Percentiles rank a stretch among this genome's conserved stretches.
Evolutionary conservation across 2,888 invertebrate genomes (phyloP).

Genomic region (Lasioglossum zephyrum): DNA sequence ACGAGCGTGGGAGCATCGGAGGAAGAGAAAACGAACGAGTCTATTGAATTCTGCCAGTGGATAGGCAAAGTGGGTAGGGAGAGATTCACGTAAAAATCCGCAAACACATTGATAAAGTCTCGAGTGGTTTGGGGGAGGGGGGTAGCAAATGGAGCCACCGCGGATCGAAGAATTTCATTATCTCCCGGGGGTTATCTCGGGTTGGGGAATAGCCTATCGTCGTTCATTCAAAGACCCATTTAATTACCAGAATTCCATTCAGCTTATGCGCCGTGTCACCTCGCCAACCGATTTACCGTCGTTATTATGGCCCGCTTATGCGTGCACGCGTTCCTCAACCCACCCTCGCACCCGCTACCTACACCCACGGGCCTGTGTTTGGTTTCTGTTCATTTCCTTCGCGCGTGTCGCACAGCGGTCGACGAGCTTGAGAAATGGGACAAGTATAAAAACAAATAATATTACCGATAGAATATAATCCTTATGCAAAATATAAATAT

Average conservation of each 20-base stretch:
- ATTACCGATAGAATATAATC: no score
- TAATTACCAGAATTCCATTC: slow-evolving; percentile 67
- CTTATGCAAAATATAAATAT: no score
- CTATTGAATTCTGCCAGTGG: not conserved
- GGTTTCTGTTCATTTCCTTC: not conserved
- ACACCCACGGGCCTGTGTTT: not conserved
- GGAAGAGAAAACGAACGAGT: not conserved
- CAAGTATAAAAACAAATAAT: not conserved
- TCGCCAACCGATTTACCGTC: slow-evolving; percentile 29
- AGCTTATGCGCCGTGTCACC: slow-evolving; percentile 44
- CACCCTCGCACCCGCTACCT: not conserved
- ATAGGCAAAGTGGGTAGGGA: not conserved
- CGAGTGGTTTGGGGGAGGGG: not conserved
- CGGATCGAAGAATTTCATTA: slow-evolving; percentile 63
- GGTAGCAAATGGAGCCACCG: slow-evolving; percentile 39
- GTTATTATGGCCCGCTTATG: slow-evolving; percentile 20
- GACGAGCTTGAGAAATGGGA: not conserved
- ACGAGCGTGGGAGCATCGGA: not conserved
- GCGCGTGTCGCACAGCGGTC: not conserved
- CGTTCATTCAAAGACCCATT: slow-evolving; percentile 62
- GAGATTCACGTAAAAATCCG: not conserved
- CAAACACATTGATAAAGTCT: not conserved
- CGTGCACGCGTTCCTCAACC: not conserved
- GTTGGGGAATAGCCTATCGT: slow-evolving; percentile 56
- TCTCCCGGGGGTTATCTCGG: slow-evolving; percentile 60